Evolutionary conservation across 2,888 invertebrate species (phyloP), one percentile per base, ranked within the genome.

Genomic region (Endomychus coccineus): DNA sequence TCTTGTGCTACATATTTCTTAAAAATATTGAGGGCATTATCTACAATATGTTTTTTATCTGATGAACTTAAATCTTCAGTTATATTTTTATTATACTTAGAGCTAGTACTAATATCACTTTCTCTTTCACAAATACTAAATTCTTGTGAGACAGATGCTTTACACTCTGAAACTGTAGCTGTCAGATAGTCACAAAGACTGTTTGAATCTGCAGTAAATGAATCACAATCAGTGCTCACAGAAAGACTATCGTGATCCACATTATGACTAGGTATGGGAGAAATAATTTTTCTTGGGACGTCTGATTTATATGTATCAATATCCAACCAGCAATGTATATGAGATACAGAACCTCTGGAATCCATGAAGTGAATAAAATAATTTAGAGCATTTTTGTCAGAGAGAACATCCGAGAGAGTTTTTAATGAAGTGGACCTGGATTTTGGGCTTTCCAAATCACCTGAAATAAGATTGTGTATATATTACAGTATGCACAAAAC

Each of bases 311-410:
- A 78, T 50, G 76, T 75, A 55, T 85, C 81, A 27, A 83, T 73
- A 54, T 86, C 86, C 45, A 85, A 60, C 77, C 81, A 86, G 61
- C 85, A 83, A 60, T 80, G 80, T 1, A 87, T 72, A 17, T 81
- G 68, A 12, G 73, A 64, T 36, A 80, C 64, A 35, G 77, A 75
- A 38, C 78, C 78, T 45, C 77, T 73, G n/a, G 78, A 71, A 55
- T 90, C 87, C 76, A 94, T 77, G 64, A 78, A 94, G 55, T 89
- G 86, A 36, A 88, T 75, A 61, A 92, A 87, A 64, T 87, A 86
- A 28, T 80, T 80, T 15, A 91, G 69, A 36, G 85, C 85, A 58
- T 78, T 78, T 59, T 83, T 83, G 63, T 89, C 87, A 15, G 73
- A 66, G 10, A 94, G 70, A 46, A 88, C 78, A 54, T 90, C 83